Base-by-base conservation (phyloP, 1,140 invertebrate genomes). In the Trissolcus basalis region DNA sequence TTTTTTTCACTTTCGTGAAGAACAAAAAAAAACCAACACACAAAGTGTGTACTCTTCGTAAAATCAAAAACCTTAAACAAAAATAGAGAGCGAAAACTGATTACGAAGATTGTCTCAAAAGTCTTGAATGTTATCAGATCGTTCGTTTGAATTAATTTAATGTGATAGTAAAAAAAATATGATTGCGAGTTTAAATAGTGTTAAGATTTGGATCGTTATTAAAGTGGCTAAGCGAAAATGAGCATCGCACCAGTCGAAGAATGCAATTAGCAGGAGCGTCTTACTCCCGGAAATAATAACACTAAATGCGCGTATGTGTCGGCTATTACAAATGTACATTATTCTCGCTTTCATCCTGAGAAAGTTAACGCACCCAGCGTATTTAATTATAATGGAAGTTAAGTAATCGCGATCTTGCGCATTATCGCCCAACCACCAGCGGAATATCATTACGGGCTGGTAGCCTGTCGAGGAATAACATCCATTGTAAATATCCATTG, bases 311-410 rank as follows among this genome's bases (percentile, higher is more conserved):
- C 79, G 75, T 80, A 77, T 80, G 51, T 76, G 79, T 73, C 64
- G 71, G 48, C 83, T 83, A 87, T 86, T 85, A 85, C 82, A 77
- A 81, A 80, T 81, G 79, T 77, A 70, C 83, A 81, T 86, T 85
- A 85, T 85, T 87, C 85, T 87, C 85, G 82, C 86, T 87, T 87
- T 87, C 81, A 81, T 84, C 82, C 84, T 87, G 86, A 84, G 86
- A 87, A 87, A 87, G 86, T 86, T 86, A 86, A 84, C 83, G 81
- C 85, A 85, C 80, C 74, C 74, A 77, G 73, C 83, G 82, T 85
- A 82, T 76, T 85, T 86, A 86, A 87, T 87, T 87, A 85, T 85
- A 86, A 86, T 83, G 84, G 83, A 81, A 80, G 85, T 86, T 87
- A 86, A 86, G 85, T 87, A 87, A 87, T 83, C 80, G 76, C 79